These are phyloP conservation scores for Odontamblyopus lacepedii DNA, from an alignment of 2,797 vertebrate genomes.

Conservation along the genomic window DNA sequence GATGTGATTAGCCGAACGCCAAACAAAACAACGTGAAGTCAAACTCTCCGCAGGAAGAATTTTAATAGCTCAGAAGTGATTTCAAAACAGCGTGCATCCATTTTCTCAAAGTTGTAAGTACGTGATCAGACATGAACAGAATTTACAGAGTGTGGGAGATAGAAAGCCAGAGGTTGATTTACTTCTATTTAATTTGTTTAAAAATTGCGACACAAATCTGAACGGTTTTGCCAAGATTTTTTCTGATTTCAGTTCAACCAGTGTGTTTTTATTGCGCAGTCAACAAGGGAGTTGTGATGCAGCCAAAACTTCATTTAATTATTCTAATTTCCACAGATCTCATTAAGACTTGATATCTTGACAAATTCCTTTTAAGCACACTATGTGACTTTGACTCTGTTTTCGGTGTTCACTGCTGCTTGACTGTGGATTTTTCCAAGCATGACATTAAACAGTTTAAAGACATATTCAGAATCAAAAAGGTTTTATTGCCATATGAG, in stretches of 20 bases:
- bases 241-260: background rate
- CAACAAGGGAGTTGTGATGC: too few relatives aligned
- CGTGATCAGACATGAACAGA: background rate
- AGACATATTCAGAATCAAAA: too few relatives aligned
- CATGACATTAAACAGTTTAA: too few relatives aligned
- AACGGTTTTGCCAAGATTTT: background rate
- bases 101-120: conserved; percentile 10
- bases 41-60: conserved; percentile 15
- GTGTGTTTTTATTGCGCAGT: too few relatives aligned
- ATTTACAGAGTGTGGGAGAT: background rate
- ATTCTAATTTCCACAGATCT: too few relatives aligned
- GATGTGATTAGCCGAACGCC: conserved; percentile 33
- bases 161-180: background rate
- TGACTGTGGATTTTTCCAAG: too few relatives aligned
- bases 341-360: too few relatives aligned
- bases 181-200: background rate
- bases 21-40: conserved; percentile 29
- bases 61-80: conserved; percentile 9
- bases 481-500: too few relatives aligned
- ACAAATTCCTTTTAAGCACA: too few relatives aligned
- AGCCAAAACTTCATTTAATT: too few relatives aligned
- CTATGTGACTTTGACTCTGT: too few relatives aligned
- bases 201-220: background rate
- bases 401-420: too few relatives aligned
- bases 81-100: conserved; percentile 9